These are phyloP conservation scores for Ectropis grisescens DNA, from an alignment of 1,140 invertebrate species.

Conservation along the genomic window DNA sequence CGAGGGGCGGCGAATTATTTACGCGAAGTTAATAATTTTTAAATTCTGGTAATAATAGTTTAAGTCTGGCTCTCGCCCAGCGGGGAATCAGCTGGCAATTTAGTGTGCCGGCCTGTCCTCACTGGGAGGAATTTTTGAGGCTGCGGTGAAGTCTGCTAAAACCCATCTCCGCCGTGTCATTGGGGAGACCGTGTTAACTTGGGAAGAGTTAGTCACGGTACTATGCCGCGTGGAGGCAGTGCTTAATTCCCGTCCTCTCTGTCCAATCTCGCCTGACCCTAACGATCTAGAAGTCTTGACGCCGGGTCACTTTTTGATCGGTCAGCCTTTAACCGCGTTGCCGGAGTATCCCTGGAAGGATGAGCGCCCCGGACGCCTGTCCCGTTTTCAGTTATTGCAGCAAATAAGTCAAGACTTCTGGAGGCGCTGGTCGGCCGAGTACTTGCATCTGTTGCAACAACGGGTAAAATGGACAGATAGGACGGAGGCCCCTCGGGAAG, in stretches of 20 bases:
- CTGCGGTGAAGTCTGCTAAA: too few species aligned
- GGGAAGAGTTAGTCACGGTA: constrained; percentile 7
- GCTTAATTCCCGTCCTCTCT: too few species aligned
- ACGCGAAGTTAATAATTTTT: constrained; percentile 3
- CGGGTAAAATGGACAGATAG: constrained; percentile 19
- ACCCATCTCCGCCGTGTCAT: constrained; percentile 6
- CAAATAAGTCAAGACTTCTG: background rate
- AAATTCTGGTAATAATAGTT: background rate
- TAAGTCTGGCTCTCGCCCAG: constrained; percentile 1
- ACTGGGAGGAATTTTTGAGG: constrained; percentile 9
- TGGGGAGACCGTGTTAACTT: constrained; percentile 5
- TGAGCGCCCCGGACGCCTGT: background rate
- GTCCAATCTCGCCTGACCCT: constrained; percentile 4
- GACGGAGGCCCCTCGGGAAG: constrained; percentile 4
- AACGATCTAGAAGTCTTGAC: constrained; percentile 6
- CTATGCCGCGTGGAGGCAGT: constrained; percentile 7
- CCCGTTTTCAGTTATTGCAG: constrained; percentile 7
- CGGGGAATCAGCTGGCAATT: constrained; percentile 6
- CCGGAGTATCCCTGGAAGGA: constrained; percentile 6
- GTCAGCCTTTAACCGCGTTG: constrained; percentile 4
- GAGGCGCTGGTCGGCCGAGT: constrained; percentile 13
- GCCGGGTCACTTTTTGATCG: too few species aligned
- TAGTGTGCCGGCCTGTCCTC: constrained; percentile 5
- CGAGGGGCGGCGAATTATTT: constrained; percentile 2
- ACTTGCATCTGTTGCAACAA: too few species aligned